phyloP scores from a whole-genome alignment of 2,888 invertebrate species.

The Schrankia costaestrigalis region DNA sequence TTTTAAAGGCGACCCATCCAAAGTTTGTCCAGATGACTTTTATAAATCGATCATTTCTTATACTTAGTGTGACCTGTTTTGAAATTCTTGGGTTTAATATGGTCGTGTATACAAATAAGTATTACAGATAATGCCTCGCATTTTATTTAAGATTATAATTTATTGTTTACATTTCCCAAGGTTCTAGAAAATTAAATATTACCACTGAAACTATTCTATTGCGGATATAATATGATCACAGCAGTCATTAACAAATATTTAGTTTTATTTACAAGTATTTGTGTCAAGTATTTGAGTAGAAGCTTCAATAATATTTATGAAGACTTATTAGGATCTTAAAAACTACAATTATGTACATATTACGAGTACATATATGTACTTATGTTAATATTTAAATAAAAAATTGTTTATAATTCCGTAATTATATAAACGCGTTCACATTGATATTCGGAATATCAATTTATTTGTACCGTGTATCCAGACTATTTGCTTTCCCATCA shows the following conservation, averaged over 20 bases:
- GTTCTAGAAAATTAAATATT: neutral
- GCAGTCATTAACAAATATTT: constrained; percentile 8
- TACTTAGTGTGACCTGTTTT: constrained; percentile 33
- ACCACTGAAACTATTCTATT: constrained; percentile 1
- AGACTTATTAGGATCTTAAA: constrained; percentile 1
- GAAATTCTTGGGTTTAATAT: constrained; percentile 34
- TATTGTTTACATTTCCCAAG: constrained; percentile 7
- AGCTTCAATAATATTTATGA: constrained; percentile 3
- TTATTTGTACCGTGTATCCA: constrained; percentile 10
- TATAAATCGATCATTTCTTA: constrained; percentile 40
- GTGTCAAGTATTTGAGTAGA: constrained; percentile 8
- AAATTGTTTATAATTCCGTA: constrained; percentile 17
- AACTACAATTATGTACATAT: neutral
- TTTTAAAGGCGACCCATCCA: constrained; percentile 53
- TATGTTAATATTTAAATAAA: constrained; percentile 5
- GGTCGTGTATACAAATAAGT: constrained; percentile 20
- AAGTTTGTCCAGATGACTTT: constrained; percentile 68
- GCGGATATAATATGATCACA: constrained; percentile 10
- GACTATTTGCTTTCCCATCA: constrained; percentile 62
- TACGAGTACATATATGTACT: neutral
- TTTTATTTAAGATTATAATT: neutral
- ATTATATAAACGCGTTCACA: constrained; percentile 34
- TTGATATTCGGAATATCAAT: constrained; percentile 10
- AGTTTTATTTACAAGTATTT: constrained; percentile 6
- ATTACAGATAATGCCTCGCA: constrained; percentile 12